Evolutionary conservation across 2,113 vertebrate species (phyloP).

Genomic region (Rhabdornis inornatus): DNA sequence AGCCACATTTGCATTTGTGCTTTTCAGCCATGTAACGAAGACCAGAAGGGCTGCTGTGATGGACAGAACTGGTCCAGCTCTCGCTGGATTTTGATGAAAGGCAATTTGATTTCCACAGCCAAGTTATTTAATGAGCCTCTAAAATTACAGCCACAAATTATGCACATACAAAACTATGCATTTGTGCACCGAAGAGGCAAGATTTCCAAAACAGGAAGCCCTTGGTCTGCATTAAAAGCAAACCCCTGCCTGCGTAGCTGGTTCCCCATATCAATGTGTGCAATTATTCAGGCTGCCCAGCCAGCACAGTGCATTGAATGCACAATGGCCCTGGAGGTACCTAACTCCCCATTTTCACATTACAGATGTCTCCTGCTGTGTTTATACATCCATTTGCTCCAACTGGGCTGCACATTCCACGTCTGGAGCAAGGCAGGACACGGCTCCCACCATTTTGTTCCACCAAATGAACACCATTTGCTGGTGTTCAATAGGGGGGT

Average conservation of each 20-base stretch:
- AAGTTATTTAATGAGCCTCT: conserved; percentile 69
- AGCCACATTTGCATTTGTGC: conserved; percentile 34
- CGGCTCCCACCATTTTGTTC: neutral
- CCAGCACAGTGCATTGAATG: neutral
- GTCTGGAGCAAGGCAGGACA: neutral
- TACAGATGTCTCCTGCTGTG: neutral
- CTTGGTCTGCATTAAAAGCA: conserved; percentile 44
- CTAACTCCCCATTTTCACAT: neutral
- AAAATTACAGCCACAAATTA: conserved; percentile 70
- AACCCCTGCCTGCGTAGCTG: conserved; percentile 30
- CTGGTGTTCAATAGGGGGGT: neutral
- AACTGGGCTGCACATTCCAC: neutral
- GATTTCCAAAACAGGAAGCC: conserved; percentile 66
- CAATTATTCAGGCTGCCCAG: conserved; percentile 22
- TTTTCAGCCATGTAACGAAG: conserved; percentile 42
- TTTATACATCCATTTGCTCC: neutral
- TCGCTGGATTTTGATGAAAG: conserved; percentile 68
- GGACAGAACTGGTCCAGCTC: conserved; percentile 54
- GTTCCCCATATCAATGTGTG: conserved; percentile 21
- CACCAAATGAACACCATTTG: too few species aligned
- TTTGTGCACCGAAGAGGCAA: conserved; percentile 59
- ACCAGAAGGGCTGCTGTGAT: conserved; percentile 61
- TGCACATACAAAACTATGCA: conserved; percentile 67
- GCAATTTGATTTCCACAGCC: conserved; percentile 66
- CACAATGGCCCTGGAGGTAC: conserved; percentile 12